Evolutionary conservation across 2,113 vertebrate species (phyloP).

Genomic region (Pseudorasbora parva): DNA sequence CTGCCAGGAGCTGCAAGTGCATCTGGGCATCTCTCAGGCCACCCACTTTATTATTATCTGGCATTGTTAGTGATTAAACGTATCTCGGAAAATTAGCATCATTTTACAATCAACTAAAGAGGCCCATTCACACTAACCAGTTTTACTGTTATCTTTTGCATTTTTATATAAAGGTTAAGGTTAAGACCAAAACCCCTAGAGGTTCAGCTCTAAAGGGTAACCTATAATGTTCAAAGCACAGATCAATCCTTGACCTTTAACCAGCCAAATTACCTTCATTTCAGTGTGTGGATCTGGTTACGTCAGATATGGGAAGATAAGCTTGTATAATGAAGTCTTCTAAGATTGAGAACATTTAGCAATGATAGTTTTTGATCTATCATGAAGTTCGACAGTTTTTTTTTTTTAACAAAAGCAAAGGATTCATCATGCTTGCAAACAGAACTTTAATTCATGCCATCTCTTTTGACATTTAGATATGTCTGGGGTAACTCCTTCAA

Average conservation of each 20-base stretch:
- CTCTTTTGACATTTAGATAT: too few relatives aligned
- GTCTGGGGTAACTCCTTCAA: neutral
- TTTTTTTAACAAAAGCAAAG: neutral
- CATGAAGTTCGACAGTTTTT: too few relatives aligned
- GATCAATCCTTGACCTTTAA: conserved; percentile 24
- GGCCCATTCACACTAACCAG: neutral
- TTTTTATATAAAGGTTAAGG: neutral
- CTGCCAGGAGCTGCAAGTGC: conserved; percentile 35
- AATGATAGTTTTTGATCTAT: too few relatives aligned
- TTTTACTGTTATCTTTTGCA: too few relatives aligned
- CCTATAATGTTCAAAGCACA: neutral
- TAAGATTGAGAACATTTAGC: neutral
- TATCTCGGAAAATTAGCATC: neutral
- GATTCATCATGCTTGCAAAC: neutral
- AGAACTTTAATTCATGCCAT: too few relatives aligned
- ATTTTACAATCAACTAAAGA: conserved; percentile 4
- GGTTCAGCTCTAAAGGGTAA: neutral
- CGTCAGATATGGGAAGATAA: conserved; percentile 25
- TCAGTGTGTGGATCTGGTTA: conserved; percentile 18
- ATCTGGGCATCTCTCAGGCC: conserved; percentile 41
- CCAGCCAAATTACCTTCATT: neutral
- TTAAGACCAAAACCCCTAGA: neutral
- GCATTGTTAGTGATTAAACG: neutral
- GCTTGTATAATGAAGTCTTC: neutral
- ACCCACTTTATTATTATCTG: conserved; percentile 1